Evolutionary conservation across 2,113 vertebrate genomes (phyloP).

Genomic region (Leptosomus discolor): DNA sequence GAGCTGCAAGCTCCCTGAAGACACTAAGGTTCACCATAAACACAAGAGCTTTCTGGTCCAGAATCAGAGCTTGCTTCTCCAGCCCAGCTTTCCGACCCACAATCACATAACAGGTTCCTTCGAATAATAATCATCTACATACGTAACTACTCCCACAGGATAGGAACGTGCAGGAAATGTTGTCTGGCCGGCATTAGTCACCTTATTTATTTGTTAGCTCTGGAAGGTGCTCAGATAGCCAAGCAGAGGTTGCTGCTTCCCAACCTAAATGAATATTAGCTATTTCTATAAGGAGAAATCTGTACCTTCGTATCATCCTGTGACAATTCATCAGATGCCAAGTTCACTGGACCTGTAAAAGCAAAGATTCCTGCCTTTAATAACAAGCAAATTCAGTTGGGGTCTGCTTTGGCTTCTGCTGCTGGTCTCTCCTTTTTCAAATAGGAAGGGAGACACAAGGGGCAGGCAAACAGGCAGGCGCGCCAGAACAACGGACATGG

Average conservation of each 20-base stretch:
- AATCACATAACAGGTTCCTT: not conserved
- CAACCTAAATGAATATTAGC: not conserved
- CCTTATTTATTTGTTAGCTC: not conserved
- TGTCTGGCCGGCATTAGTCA: not conserved
- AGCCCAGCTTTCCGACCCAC: not conserved
- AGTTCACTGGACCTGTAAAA: slow-evolving; percentile 41
- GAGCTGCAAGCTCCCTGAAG: not conserved
- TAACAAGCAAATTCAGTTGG: not conserved
- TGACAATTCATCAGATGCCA: not conserved
- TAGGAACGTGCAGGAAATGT: not conserved
- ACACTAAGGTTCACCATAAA: not conserved
- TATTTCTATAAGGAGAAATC: not conserved
- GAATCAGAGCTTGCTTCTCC: not conserved
- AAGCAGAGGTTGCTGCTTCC: not conserved
- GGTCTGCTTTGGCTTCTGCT: not conserved
- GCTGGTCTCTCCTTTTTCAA: not conserved
- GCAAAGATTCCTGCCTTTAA: not conserved
- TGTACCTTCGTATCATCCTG: slow-evolving; percentile 55
- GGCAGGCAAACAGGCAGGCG: not conserved
- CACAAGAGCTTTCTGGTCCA: not conserved
- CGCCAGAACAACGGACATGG: not conserved
- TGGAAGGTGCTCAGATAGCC: not conserved
- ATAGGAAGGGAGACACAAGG: not conserved
- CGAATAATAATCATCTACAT: not conserved
- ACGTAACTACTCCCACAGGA: not conserved